Base-by-base conservation (phyloP, 2,888 invertebrate genomes). In the Stenotaenia linearis region DNA sequence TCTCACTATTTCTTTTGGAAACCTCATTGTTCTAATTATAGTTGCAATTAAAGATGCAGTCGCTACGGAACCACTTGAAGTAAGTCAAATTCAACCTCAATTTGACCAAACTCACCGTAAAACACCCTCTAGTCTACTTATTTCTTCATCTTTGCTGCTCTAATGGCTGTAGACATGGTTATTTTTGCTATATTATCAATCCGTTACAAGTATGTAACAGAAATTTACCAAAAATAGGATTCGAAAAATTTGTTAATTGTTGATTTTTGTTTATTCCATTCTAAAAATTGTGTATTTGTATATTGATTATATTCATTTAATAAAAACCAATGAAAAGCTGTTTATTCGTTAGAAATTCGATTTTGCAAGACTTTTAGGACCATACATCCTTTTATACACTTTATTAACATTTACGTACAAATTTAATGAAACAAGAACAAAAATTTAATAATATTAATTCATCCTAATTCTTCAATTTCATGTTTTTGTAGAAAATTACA, bases 121-220 rank as follows among this genome's bases (percentile, higher is more conserved):
- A n/a, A n/a, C n/a, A n/a, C n/a, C n/a, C n/a, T 90, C 15, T 90
- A 96, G 94, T 91, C 93, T 81, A 90, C 90, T 81, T 95, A 96
- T 85, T 95, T 96, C 86, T 91, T 94, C 86, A 87, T 97, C 74
- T 97, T 96, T 86, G 93, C 95, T 78, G 92, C 89, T 0, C 87
- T 97, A 45, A 97, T 98, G 96, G 85, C 92, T 37, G 85, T 91
- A 0, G 95, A 95, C 83, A 94, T 96, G 89, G 80, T 92, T 0
- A 87, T 96, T 37, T 97, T 98, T 85, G 90, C 91, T 28, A 85
- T 91, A 6, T 91, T 98, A 90, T 25, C 75, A 5, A n/a, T 15
- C 15, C 32, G 28, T 28, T 75, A 75, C 15, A 75, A 75, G 25
- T 75, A 75, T 28, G 25, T 23, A 32, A 0, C 77, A 35, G 21